These are phyloP conservation scores for Yasuhikotakia modesta DNA, from an alignment of 2,797 vertebrate species.

Conservation along the genomic window DNA sequence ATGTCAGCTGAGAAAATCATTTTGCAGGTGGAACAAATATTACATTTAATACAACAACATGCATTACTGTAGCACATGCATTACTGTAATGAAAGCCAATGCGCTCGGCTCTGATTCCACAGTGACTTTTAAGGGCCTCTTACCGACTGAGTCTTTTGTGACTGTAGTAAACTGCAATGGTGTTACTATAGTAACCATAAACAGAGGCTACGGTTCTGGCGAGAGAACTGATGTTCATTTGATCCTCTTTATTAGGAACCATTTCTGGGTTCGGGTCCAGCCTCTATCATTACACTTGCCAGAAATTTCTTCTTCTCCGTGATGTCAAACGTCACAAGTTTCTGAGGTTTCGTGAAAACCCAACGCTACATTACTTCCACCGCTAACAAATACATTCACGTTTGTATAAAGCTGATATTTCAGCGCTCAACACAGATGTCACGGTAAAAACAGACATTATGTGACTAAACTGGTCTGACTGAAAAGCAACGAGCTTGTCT, in stretches of 20 bases:
- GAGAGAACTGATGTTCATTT: not conserved
- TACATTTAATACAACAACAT: not conserved
- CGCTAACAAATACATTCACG: too few relatives aligned
- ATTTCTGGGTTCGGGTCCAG: too few relatives aligned
- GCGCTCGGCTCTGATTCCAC: not conserved
- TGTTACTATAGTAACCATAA: slow-evolving; percentile 17
- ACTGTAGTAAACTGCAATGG: not conserved
- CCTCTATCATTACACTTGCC: not conserved
- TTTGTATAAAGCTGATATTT: too few relatives aligned
- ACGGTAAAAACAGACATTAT: too few relatives aligned
- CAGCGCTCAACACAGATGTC: too few relatives aligned
- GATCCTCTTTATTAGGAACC: not conserved
- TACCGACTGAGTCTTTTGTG: not conserved
- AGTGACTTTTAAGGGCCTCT: not conserved
- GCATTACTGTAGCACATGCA: not conserved
- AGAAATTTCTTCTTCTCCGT: not conserved
- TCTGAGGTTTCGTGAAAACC: not conserved
- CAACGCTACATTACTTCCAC: not conserved
- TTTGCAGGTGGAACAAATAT: not conserved
- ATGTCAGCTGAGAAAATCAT: not conserved
- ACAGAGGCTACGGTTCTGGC: not conserved
- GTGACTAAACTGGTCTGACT: too few relatives aligned
- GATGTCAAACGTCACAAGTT: not conserved
- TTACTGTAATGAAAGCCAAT: not conserved
- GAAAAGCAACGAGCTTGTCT: too few relatives aligned